Evolutionary conservation across 2,113 vertebrate genomes (phyloP), one percentile per base, ranked within the genome.

Genomic region (Amia ocellicauda): DNA sequence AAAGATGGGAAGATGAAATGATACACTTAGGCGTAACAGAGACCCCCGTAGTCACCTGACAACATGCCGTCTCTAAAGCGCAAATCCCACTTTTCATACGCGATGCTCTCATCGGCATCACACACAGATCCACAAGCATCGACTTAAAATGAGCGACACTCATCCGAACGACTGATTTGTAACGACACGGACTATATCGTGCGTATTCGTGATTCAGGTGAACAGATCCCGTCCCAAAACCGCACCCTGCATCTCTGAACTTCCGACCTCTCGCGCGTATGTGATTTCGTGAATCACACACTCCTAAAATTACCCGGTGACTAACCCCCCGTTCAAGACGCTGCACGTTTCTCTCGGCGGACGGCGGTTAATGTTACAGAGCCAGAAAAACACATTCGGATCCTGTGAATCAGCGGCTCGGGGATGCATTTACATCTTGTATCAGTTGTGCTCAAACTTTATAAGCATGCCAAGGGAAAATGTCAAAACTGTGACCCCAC

Each of bases 301-400:
- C 7, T 23, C 56, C 28, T 41, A 23, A 51, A 41, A 58, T 58
- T 54, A 31, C 22, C n/a, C 20, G 26, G 26, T 24, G 60, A 62
- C 24, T 62, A 62, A 62, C 50, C 17, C 4, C 23, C 42, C 11
- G 40, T 23, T 26, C 20, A 22, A 43, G 54, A 58, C 41, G 55
- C 45, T 65, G 13, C 63, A 19, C 4, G 53, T 36, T 36, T 5
- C 11, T 36, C 31, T 11, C 31, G 5, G 5, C 11, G n/a, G 57
- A 41, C 7, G 3, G 41, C 24, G 14, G 41, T 23, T 3, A 7
- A 5, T 16, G 13, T 3, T 3, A 19, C 62, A 13, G 23, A 26
- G 49, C 29, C 40, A 43, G 52, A 14, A 4, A 41, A 11, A 56
- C 11, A 5, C 31, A 31, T 17, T 20, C 40, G 19, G 31, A 24